phyloP scores from a whole-genome alignment of 2,888 invertebrate genomes.

The Drosophila parthenogenetica region DNA sequence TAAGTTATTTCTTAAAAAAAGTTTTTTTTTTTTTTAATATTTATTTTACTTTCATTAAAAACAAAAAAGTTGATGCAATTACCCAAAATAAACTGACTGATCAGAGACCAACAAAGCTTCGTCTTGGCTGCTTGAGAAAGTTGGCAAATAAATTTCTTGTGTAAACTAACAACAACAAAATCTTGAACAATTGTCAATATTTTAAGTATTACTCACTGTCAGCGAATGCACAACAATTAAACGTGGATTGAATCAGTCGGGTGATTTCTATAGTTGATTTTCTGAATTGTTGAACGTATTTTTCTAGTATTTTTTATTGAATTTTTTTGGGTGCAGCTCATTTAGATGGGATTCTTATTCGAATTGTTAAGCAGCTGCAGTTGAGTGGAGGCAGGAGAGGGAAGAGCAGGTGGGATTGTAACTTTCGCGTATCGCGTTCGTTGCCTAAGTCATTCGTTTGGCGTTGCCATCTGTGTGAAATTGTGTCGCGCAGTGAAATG shows the following conservation, averaged over 20 bases:
- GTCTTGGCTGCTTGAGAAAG: neutral
- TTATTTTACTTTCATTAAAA: too few relatives aligned
- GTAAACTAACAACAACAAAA: conserved; percentile 1
- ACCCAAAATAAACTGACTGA: neutral
- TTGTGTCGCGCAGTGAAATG: conserved; percentile 68
- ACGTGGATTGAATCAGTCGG: conserved; percentile 2
- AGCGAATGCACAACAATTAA: neutral
- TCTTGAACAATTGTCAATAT: neutral
- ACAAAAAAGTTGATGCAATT: conserved; percentile 5
- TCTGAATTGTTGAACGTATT: conserved; percentile 11
- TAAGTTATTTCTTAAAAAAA: too few relatives aligned
- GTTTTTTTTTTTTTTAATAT: too few relatives aligned
- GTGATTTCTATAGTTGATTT: conserved; percentile 6
- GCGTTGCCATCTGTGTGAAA: conserved; percentile 58
- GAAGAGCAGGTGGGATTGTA: conserved; percentile 18
- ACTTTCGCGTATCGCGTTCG: conserved; percentile 74
- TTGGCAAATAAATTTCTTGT: neutral
- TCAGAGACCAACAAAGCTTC: neutral
- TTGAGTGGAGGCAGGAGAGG: conserved; percentile 11
- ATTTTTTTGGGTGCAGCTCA: conserved; percentile 49
- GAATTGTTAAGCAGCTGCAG: conserved; percentile 53
- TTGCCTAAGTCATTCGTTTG: conserved; percentile 61
- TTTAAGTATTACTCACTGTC: conserved; percentile 9
- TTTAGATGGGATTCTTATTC: conserved; percentile 51
- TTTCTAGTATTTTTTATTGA: neutral